Evolutionary conservation across 2,888 invertebrate species (phyloP).

Genomic region (Cotesia congregata): DNA sequence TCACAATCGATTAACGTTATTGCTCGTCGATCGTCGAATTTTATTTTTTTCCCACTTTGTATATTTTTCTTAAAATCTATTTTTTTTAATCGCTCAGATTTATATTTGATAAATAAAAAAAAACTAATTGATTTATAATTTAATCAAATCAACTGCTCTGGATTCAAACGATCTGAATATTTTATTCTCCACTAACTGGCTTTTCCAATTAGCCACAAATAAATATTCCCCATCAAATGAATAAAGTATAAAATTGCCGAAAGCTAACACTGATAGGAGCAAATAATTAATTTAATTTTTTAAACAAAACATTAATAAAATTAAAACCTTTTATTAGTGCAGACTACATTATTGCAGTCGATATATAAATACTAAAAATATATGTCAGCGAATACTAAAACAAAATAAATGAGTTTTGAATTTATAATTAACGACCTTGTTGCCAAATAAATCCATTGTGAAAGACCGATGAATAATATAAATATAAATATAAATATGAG

Average conservation of each 20-base stretch:
- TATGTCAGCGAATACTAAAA: not conserved
- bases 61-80: not conserved
- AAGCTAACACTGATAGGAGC: too few species aligned
- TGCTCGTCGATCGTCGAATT: slow-evolving; percentile 53
- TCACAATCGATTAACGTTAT: slow-evolving; percentile 60
- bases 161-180: too few species aligned
- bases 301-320: too few species aligned
- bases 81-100: not conserved
- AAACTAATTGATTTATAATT: too few species aligned
- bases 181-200: too few species aligned
- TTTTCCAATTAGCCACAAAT: too few species aligned
- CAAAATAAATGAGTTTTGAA: not conserved
- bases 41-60: not conserved
- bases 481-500: too few species aligned
- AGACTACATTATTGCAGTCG: not conserved
- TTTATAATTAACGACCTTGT: not conserved
- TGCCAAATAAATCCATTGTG: not conserved
- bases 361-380: not conserved
- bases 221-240: too few species aligned
- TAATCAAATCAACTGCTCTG: too few species aligned
- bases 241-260: too few species aligned
- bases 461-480: not conserved
- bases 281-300: too few species aligned
- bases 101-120: too few species aligned
- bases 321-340: not conserved